Evolutionary conservation across 2,797 vertebrate genomes (phyloP).

Genomic region (Sebastes vulpes): DNA sequence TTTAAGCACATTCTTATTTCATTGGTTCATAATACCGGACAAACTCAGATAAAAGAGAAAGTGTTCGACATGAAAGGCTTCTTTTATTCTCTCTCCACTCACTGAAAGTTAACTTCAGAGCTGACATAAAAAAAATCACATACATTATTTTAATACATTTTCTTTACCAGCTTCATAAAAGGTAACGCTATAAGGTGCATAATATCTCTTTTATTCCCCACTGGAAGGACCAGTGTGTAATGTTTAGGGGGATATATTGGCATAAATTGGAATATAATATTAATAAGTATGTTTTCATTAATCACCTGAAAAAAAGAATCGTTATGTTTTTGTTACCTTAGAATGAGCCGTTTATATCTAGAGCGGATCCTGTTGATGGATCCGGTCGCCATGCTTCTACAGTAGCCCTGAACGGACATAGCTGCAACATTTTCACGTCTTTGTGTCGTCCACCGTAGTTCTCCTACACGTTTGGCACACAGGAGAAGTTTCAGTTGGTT

Average conservation of each 20-base stretch:
- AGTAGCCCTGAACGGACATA: too few species aligned
- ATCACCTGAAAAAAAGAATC: too few species aligned
- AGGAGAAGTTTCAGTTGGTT: too few species aligned
- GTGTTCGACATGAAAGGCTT: neutral
- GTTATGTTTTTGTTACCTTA: rapidly evolving
- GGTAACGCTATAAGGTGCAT: neutral
- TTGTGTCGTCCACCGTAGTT: too few species aligned
- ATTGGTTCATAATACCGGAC: neutral
- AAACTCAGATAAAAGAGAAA: conserved; percentile 13
- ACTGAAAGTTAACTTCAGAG: neutral
- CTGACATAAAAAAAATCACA: neutral
- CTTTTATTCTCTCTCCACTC: neutral
- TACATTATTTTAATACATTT: neutral
- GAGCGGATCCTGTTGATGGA: too few species aligned
- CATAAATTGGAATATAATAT: too few species aligned
- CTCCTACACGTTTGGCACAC: too few species aligned
- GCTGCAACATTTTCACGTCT: rapidly evolving
- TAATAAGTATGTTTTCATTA: too few species aligned
- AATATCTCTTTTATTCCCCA: neutral
- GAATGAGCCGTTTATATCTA: too few species aligned
- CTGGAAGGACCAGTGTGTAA: too few species aligned
- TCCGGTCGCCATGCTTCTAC: too few species aligned
- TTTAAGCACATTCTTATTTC: neutral
- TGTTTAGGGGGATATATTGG: too few species aligned
- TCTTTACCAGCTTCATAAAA: neutral